Percentiles rank a stretch among this genome's conserved stretches.
phyloP scores from a whole-genome alignment of 2,797 vertebrate genomes.

The Platalea minor region DNA sequence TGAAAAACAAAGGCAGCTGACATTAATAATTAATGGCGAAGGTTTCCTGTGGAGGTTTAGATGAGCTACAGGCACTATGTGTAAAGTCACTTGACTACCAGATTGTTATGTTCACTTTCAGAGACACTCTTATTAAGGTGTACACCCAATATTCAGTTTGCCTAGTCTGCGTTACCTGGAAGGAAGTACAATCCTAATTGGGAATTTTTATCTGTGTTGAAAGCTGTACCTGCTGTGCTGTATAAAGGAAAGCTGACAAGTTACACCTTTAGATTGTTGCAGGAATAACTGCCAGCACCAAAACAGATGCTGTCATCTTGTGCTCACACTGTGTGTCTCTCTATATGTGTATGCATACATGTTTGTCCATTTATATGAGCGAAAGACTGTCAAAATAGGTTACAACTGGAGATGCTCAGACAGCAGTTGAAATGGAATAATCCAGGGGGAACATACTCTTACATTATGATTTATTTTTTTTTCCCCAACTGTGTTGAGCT shows the following conservation, averaged over 20 bases:
- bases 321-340: not conserved
- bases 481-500: not conserved
- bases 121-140: slow-evolving; percentile 19
- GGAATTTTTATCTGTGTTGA: slow-evolving; percentile 6
- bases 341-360: not conserved
- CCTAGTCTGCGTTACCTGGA: not conserved
- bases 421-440: not conserved
- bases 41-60: slow-evolving; percentile 60
- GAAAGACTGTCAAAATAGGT: not conserved
- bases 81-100: slow-evolving; percentile 57
- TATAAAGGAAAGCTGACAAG: slow-evolving; percentile 32
- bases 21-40: slow-evolving; percentile 80
- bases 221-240: not conserved
- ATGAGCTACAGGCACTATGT: slow-evolving; percentile 56
- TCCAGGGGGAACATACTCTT: not conserved
- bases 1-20: slow-evolving; percentile 75
- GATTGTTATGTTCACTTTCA: slow-evolving; percentile 32
- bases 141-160: slow-evolving; percentile 21
- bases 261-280: not conserved
- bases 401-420: not conserved
- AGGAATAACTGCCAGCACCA: not conserved
- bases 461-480: not conserved
- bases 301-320: not conserved
- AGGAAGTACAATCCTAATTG: slow-evolving; percentile 8
- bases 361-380: not conserved